Percentiles rank a stretch among this genome's conserved stretches.
Evolutionary conservation across 2,888 invertebrate species (phyloP).

Genomic region (Herminia tarsipennalis): DNA sequence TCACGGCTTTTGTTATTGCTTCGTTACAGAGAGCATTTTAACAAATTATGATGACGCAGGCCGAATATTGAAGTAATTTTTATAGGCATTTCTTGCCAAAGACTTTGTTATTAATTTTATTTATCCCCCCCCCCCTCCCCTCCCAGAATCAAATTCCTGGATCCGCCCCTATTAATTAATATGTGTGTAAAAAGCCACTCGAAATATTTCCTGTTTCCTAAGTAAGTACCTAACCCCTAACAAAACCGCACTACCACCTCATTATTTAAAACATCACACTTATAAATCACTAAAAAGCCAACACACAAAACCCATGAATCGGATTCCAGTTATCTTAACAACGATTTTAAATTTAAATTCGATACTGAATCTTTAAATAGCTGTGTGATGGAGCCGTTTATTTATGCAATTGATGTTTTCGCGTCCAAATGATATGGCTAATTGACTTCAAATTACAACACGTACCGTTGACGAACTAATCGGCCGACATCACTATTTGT

Average conservation of each 20-base stretch:
- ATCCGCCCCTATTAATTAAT: no score
- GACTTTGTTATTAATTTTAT: no score
- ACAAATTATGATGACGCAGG: no score
- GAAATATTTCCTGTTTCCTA: no score
- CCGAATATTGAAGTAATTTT: no score
- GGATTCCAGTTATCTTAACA: conserved; percentile 50
- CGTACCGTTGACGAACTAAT: conserved; percentile 32
- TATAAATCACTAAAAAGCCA: conserved; percentile 34
- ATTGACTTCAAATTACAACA: conserved; percentile 55
- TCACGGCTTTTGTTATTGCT: no score
- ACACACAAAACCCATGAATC: conserved; percentile 55
- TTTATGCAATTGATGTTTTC: conserved; percentile 73
- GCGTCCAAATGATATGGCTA: conserved; percentile 62
- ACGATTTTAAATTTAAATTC: conserved; percentile 72
- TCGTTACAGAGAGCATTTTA: no score
- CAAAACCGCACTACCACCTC: conserved; percentile 6
- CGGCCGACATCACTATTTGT: not conserved
- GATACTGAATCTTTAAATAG: conserved; percentile 71
- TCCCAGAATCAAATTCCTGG: no score
- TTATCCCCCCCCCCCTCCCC: no score
- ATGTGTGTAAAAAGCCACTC: no score
- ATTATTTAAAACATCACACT: conserved; percentile 22
- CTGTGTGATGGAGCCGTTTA: conserved; percentile 60
- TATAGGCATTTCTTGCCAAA: no score
- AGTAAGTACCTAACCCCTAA: no score